These are phyloP conservation scores for Atherinosoma microstoma DNA, from an alignment of 2,797 vertebrate species.

Conservation along the genomic window DNA sequence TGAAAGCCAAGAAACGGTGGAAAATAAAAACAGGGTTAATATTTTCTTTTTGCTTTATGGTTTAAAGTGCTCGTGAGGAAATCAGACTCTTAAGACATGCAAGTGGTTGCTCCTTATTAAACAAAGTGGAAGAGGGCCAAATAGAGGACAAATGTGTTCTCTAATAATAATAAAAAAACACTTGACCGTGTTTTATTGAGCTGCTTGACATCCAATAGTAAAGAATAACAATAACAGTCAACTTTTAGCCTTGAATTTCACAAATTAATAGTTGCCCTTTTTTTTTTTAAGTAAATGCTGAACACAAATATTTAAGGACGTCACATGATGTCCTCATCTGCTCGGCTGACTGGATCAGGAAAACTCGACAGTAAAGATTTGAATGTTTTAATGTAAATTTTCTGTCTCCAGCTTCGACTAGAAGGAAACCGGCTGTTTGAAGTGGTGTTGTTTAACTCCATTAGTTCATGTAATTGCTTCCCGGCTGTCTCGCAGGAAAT, in stretches of 20 bases:
- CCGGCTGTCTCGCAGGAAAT: not conserved
- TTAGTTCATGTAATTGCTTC: not conserved
- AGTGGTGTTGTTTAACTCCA: not conserved
- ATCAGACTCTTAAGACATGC: not conserved
- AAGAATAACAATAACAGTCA: not conserved
- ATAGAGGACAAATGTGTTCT: not conserved
- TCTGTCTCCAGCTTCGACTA: not conserved
- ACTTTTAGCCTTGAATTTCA: not conserved
- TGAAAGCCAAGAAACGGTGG: not conserved
- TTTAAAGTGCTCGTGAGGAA: not conserved
- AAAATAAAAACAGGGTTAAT: not conserved
- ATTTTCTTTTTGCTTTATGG: no score
- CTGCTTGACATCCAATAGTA: not conserved
- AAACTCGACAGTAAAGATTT: not conserved
- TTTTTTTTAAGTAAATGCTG: no score
- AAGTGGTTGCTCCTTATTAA: not conserved
- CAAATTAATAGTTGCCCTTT: not conserved
- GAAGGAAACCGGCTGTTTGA: not conserved
- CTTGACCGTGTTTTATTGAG: no score
- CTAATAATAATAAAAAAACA: no score
- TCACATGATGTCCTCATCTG: no score
- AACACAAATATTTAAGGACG: no score
- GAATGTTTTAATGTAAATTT: not conserved
- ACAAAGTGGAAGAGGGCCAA: not conserved
- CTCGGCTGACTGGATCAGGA: not conserved